Conservation (phyloP, 2,888 invertebrate species). For the Drosophila affinis region DNA sequence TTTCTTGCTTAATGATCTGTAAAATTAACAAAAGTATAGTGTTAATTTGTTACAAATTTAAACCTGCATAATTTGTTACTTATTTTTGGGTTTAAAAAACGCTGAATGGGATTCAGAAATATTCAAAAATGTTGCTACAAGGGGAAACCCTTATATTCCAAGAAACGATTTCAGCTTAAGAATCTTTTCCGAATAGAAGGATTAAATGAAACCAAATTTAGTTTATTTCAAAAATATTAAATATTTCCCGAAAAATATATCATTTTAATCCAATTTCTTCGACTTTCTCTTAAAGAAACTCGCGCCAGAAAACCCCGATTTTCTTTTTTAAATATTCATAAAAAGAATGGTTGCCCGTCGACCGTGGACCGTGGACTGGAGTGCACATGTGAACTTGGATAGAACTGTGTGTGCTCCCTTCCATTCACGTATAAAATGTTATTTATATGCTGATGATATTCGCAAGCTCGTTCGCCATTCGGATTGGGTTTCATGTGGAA, state of each 20-base stretch:
- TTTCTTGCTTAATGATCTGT: constrained; percentile 6
- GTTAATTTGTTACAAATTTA: not conserved
- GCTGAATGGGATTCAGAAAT: no score
- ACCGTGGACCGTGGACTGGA: not conserved
- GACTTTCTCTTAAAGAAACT: not conserved
- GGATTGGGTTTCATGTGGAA: constrained; percentile 7
- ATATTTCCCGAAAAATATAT: no score
- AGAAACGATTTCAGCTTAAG: no score
- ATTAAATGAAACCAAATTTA: no score
- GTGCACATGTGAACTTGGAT: constrained; percentile 12
- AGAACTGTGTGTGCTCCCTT: not conserved
- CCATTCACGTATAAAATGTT: constrained; percentile 27
- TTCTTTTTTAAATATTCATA: constrained; percentile 32
- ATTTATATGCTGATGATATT: constrained; percentile 43
- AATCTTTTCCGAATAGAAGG: no score
- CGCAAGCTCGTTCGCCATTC: not conserved
- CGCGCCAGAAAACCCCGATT: no score
- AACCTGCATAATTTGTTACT: not conserved
- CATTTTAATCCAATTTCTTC: no score
- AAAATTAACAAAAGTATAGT: not conserved
- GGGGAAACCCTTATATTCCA: no score
- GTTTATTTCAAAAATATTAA: no score
- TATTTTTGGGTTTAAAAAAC: not conserved
- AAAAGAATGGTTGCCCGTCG: not conserved
- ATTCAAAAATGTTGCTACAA: no score